Percentiles rank a stretch among this genome's conserved stretches.
These are phyloP conservation scores for Darevskia nairensis DNA, from an alignment of 2,797 vertebrate genomes.

Conservation along the genomic window DNA sequence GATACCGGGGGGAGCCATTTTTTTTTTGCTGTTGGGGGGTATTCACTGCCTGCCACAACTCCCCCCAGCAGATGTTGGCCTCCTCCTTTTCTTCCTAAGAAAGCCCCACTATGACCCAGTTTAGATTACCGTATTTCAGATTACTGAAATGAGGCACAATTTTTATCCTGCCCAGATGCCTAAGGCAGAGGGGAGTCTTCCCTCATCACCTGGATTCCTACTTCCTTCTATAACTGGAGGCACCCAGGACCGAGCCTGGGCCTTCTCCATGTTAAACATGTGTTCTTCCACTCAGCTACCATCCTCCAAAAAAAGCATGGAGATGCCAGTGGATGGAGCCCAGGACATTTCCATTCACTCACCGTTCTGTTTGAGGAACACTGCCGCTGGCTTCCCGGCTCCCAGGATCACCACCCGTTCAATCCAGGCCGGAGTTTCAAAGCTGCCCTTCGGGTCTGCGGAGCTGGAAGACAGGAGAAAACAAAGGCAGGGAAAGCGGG, in stretches of 20 bases:
- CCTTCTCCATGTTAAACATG: not conserved
- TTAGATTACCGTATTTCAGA: no score
- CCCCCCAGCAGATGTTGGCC: not conserved
- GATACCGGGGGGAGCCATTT: not conserved
- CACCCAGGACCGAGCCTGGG: not conserved
- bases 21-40: not conserved
- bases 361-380: slow-evolving; percentile 70
- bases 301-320: not conserved
- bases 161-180: no score
- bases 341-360: not conserved
- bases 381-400: slow-evolving; percentile 81
- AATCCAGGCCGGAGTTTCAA: slow-evolving; percentile 85
- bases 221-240: no score
- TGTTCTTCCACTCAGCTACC: not conserved
- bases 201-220: no score
- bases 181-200: no score
- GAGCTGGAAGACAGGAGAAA: slow-evolving; percentile 73
- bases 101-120: not conserved
- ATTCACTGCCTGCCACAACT: not conserved
- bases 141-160: no score
- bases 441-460: slow-evolving; percentile 79
- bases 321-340: not conserved
- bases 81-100: not conserved
- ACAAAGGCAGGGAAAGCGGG: no score
- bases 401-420: slow-evolving; percentile 89